Conservation (phyloP, 2,888 invertebrate species). For the Leptodirus hochenwartii region DNA sequence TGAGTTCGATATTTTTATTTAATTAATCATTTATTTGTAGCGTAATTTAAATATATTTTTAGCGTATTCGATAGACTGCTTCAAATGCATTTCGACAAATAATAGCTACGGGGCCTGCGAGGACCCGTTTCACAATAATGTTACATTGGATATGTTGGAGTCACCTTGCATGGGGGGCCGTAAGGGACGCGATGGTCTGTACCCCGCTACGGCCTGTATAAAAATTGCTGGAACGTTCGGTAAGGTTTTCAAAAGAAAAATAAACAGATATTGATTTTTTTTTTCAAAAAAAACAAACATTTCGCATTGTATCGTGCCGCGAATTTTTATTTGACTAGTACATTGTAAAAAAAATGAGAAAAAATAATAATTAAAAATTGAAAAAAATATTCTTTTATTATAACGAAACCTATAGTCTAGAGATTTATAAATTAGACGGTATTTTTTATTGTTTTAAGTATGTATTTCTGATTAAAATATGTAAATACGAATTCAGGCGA, state of each 20-base stretch:
- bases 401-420: no score
- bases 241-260: conserved; percentile 26
- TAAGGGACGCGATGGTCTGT: conserved; percentile 80
- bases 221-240: conserved; percentile 86
- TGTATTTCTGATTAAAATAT: no score
- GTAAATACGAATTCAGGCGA: conserved; percentile 53
- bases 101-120: conserved; percentile 77
- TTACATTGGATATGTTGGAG: conserved; percentile 63
- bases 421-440: no score
- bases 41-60: no score
- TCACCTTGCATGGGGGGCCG: conserved; percentile 89
- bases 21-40: no score
- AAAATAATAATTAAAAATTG: no score
- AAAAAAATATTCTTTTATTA: no score
- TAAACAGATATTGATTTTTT: conserved; percentile 10
- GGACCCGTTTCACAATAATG: conserved; percentile 91
- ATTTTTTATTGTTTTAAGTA: no score
- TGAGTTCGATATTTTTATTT: no score
- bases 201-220: conserved; percentile 93
- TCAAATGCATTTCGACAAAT: conserved; percentile 89
- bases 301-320: neutral
- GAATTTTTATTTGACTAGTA: conserved; percentile 1
- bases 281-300: neutral
- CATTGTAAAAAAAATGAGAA: no score
- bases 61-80: conserved; percentile 74